Evolutionary conservation across 2,113 vertebrate species (phyloP).

Genomic region (Mormyrus iriodes): DNA sequence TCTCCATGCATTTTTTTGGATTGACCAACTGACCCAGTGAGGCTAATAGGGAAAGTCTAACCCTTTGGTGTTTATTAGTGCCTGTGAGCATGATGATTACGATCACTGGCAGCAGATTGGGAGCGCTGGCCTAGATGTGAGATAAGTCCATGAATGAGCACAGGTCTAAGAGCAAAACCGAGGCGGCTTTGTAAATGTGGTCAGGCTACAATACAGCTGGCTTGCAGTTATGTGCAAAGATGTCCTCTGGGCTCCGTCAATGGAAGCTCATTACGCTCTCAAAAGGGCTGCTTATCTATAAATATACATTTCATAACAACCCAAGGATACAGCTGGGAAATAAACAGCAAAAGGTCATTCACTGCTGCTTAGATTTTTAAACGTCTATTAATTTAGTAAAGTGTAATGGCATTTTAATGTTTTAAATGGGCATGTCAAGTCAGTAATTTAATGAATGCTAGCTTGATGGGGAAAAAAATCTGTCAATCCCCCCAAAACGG

Average conservation of each 20-base stretch:
- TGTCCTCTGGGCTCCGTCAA: not conserved
- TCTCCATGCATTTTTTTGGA: not conserved
- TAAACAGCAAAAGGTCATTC: slow-evolving; percentile 18
- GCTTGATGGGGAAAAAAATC: not conserved
- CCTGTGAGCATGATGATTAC: not conserved
- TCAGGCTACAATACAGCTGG: not conserved
- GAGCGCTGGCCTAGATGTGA: not conserved
- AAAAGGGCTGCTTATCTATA: not conserved
- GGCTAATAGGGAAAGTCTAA: not conserved
- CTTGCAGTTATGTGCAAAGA: not conserved
- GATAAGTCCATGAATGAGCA: not conserved
- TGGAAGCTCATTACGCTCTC: not conserved
- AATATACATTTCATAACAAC: slow-evolving; percentile 13
- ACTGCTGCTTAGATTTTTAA: slow-evolving; percentile 11
- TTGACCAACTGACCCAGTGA: not conserved
- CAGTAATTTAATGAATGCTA: slow-evolving; percentile 12
- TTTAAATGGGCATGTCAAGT: not conserved
- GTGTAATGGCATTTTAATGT: not conserved
- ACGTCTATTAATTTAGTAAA: slow-evolving; percentile 17
- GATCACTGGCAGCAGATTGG: not conserved
- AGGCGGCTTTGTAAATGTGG: not conserved
- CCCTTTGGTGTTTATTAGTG: not conserved
- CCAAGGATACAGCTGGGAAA: not conserved
- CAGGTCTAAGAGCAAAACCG: not conserved
- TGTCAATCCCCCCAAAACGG: not conserved